These are phyloP conservation scores for Ctenoplectra terminalis DNA, from an alignment of 1,140 invertebrate genomes.

Conservation along the genomic window DNA sequence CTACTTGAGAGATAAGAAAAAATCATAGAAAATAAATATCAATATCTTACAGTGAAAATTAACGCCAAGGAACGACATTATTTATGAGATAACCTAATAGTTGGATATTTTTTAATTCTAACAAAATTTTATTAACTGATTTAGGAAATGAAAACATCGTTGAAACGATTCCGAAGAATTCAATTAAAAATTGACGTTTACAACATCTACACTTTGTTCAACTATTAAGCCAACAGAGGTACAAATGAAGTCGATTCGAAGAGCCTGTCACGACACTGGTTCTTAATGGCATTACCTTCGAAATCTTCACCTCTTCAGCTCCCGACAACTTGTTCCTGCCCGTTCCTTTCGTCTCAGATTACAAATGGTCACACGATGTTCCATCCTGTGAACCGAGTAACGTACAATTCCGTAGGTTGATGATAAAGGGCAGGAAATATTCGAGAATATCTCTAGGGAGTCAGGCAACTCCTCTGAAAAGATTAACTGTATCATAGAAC, in stretches of 20 bases:
- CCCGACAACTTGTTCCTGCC: slow-evolving; percentile 20
- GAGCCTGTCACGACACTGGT: slow-evolving; percentile 65
- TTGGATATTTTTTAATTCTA: no score
- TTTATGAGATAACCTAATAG: no score
- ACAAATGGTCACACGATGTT: slow-evolving; percentile 60
- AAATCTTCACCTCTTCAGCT: slow-evolving; percentile 53
- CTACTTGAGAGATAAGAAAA: no score
- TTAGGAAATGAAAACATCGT: no score
- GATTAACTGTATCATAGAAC: slow-evolving; percentile 36
- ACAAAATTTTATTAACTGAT: no score
- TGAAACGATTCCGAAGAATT: no score
- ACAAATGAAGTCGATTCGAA: slow-evolving; percentile 37
- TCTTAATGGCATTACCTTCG: slow-evolving; percentile 67
- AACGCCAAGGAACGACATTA: no score
- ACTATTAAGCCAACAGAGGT: neutral
- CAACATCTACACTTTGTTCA: no score
- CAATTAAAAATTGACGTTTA: no score
- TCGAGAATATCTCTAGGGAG: neutral
- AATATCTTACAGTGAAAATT: no score
- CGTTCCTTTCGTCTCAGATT: slow-evolving; percentile 43
- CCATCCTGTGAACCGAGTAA: slow-evolving; percentile 5
- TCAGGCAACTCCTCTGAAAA: neutral
- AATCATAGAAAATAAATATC: no score
- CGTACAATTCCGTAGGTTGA: slow-evolving; percentile 29
- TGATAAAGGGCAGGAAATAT: slow-evolving; percentile 42